Evolutionary conservation across 2,113 vertebrate genomes (phyloP), one percentile per base, ranked within the genome.

Genomic region (Cavia aperea): DNA sequence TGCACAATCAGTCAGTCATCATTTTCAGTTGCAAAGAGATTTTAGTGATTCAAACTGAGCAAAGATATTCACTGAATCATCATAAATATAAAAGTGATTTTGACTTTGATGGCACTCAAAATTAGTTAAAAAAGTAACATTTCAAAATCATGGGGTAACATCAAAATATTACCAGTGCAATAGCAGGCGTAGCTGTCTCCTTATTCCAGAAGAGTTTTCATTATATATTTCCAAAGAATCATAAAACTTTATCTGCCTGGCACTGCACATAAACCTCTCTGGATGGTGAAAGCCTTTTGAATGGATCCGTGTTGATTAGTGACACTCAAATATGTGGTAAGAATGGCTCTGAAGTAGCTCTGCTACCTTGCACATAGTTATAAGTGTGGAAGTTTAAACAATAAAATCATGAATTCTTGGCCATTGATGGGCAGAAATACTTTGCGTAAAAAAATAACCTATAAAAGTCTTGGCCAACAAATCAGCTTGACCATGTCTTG

Each of bases 11-110:
- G 63, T 92, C 86, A 82, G 68, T 89, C 81, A 91, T 91, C 90
- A 94, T 68, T 95, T 93, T 91, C 75, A 94, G 66, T 43, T 92
- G 89, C 29, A 68, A 94, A 93, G 68, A 63, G 62, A 95, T 93
- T 83, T 88, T 89, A 93, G 78, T 89, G 81, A 96, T 93, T 93
- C 43, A 95, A 94, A 92, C 79, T 12, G 77, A 73, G 72, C 88
- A 90, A 83, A 81, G 84, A 62, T 81, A 86, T 19, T 68, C 62
- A 81, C 75, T 39, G 81, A 96, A 82, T 94, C 70, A 96, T 94
- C 60, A 92, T 66, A 95, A 90, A 88, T 90, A 83, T 7, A 92
- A n/a, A 94, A 88, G 39, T 94, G 36, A 65, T 82, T 95, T 95
- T 86, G 51, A 93, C 86, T 94, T 91, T 89, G 19, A 91, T 95